phyloP scores from a whole-genome alignment of 2,888 invertebrate species.

The Epistrophella euchroma region DNA sequence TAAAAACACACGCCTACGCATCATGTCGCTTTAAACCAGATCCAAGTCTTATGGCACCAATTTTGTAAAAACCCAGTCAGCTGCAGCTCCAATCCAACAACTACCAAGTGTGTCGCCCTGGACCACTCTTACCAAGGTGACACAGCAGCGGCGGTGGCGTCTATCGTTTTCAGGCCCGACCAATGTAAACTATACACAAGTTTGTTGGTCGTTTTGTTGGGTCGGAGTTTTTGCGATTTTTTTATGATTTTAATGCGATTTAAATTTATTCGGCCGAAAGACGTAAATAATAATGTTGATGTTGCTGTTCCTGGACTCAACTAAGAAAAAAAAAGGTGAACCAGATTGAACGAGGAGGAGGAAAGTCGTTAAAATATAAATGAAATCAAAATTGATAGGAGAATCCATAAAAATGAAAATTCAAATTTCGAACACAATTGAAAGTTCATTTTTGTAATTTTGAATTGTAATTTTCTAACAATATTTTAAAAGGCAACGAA shows the following conservation, averaged over 20 bases:
- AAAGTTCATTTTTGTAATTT: constrained; percentile 39
- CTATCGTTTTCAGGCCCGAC: neutral
- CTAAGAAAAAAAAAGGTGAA: constrained; percentile 23
- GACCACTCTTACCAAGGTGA: constrained; percentile 52
- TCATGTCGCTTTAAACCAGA: constrained; percentile 63
- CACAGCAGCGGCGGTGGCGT: constrained; percentile 30
- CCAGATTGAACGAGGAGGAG: constrained; percentile 14
- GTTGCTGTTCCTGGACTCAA: neutral
- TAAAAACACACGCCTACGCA: constrained; percentile 73
- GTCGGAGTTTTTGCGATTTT: constrained; percentile 31
- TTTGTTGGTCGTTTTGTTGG: constrained; percentile 11
- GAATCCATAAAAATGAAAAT: constrained; percentile 43
- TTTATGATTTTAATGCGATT: constrained; percentile 58
- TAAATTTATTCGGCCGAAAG: constrained; percentile 59
- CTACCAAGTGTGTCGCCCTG: constrained; percentile 30
- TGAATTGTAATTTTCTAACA: constrained; percentile 31
- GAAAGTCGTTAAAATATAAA: constrained; percentile 30
- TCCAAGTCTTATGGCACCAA: constrained; percentile 52
- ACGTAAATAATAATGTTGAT: constrained; percentile 53
- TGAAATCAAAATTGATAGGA: constrained; percentile 36
- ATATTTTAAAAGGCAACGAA: constrained; percentile 2
- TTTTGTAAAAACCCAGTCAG: constrained; percentile 50
- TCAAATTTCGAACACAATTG: constrained; percentile 43
- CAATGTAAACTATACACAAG: constrained; percentile 49
- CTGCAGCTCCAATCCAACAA: neutral